Evolutionary conservation across 2,113 vertebrate species (phyloP), one percentile per base, ranked within the genome.

Genomic region (Cyprinodon brontotheroides): DNA sequence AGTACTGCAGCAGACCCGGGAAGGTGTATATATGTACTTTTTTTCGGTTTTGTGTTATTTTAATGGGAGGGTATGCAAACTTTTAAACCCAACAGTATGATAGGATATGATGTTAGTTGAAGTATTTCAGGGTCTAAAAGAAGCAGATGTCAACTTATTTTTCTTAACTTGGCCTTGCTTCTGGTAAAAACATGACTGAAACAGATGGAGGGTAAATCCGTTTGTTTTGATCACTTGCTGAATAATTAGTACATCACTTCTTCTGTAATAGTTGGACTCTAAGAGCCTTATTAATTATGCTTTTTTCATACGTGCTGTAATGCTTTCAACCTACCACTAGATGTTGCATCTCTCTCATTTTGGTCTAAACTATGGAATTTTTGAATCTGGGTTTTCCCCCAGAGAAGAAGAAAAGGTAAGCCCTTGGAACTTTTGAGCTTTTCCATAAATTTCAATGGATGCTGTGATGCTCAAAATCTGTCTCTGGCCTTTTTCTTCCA

Each of bases 251-350:
- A 17, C 50, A 53, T 57, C 4, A n/a, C 50, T 20, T 11, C 9
- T 45, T 57, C 50, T 57, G 50, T 20, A 57, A 57, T 57, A n/a
- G 8, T 3, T 57, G 50, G 20, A 57, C 50, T 57, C 50, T 20
- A 17, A 53, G 4, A 8, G 50, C 50, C 50, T 3, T 22, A 6
- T 6, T 13, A 20, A 13, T 43, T 3, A 14, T 12, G 8, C 37
- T 47, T 13, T 39, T 4, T 20, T 64, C 7, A 11, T 3, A 53
- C 29, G 17, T 65, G 53, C 11, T 88, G 89, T 86, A 81, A 80
- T 90, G 69, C 43, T 20, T 70, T 3, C 1, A 47, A 63, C 13
- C 70, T 53, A 68, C 93, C 96, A 93, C 92, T 89, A 95, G 95
- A 92, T 93, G 95, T 95, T 22, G 86, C 76, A 63, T 48, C 59